phyloP scores from a whole-genome alignment of 2,888 invertebrate species.

The Rhimphoctona megacephalus region DNA sequence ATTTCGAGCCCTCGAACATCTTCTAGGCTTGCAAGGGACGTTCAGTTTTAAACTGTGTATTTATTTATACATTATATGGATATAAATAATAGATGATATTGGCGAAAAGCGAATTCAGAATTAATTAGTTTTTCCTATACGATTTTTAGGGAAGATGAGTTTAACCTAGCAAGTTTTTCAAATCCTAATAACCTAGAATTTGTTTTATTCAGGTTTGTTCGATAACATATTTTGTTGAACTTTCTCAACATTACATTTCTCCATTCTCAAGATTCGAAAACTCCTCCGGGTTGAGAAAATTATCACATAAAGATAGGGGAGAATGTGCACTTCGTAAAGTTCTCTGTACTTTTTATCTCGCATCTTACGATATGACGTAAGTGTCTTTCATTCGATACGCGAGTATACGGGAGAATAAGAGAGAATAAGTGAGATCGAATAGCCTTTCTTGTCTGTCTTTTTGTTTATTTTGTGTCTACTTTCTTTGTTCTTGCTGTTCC shows the following conservation, averaged over 20 bases:
- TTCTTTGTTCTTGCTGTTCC: slow-evolving; percentile 18
- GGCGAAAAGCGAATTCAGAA: too few species aligned
- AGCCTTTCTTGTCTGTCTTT: slow-evolving; percentile 20
- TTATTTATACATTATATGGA: too few species aligned
- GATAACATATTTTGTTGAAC: neutral
- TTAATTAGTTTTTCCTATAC: too few species aligned
- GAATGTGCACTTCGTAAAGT: slow-evolving; percentile 45
- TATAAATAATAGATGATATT: too few species aligned
- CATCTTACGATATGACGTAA: slow-evolving; percentile 33
- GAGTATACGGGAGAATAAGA: slow-evolving; percentile 48
- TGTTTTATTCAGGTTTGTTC: neutral
- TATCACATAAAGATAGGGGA: slow-evolving; percentile 51
- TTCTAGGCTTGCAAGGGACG: too few species aligned
- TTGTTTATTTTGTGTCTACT: slow-evolving; percentile 8
- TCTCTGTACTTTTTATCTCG: slow-evolving; percentile 1
- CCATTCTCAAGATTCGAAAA: slow-evolving; percentile 51
- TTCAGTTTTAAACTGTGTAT: too few species aligned
- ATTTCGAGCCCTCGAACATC: too few species aligned
- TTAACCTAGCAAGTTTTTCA: neutral
- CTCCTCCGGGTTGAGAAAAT: slow-evolving; percentile 57
- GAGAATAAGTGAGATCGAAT: slow-evolving; percentile 54
- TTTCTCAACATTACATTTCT: slow-evolving; percentile 25
- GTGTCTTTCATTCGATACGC: slow-evolving; percentile 40
- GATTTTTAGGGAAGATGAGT: too few species aligned
- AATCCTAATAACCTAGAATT: neutral